A percentile compares a stretch with the other conserved stretches of the same genome.
These are phyloP conservation scores for Barypeithes pellucidus DNA, from an alignment of 2,888 invertebrate species.

Conservation along the genomic window DNA sequence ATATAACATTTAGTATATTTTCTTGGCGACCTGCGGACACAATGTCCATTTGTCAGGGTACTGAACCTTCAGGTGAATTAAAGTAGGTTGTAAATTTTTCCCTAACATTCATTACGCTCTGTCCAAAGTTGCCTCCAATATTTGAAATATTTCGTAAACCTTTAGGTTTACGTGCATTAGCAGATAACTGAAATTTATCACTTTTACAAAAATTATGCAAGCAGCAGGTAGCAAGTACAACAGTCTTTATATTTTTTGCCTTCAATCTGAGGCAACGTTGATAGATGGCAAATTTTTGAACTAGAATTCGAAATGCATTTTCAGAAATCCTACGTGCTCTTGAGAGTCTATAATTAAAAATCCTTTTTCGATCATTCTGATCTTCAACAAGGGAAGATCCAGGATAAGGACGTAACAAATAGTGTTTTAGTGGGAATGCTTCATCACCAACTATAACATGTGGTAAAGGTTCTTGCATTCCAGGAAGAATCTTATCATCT, in stretches of 20 bases:
- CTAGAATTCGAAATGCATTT: slow-evolving; percentile 1
- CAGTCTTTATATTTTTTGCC: not conserved
- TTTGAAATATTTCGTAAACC: slow-evolving; percentile 1
- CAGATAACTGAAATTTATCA: not conserved
- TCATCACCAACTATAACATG: slow-evolving; percentile 5
- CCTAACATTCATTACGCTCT: not conserved
- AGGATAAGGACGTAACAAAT: slow-evolving; percentile 5
- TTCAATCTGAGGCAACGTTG: not conserved
- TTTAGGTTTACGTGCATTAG: not conserved
- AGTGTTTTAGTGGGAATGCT: not conserved
- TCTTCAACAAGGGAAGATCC: slow-evolving; percentile 2
- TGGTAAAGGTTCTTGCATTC: slow-evolving; percentile 3
- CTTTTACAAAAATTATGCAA: slow-evolving; percentile 2
- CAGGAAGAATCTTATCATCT: slow-evolving; percentile 1
- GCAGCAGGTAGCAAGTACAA: slow-evolving; percentile 4
- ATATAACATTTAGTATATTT: not conserved
- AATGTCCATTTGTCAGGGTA: not conserved
- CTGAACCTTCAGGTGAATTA: slow-evolving; percentile 1
- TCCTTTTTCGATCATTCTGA: slow-evolving; percentile 2
- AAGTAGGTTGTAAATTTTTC: slow-evolving; percentile 12
- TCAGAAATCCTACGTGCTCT: slow-evolving; percentile 2
- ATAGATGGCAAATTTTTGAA: slow-evolving; percentile 3
- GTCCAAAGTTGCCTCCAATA: slow-evolving; percentile 2
- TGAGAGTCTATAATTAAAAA: slow-evolving; percentile 5
- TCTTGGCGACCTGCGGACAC: not conserved